These are phyloP conservation scores for Syngnathus floridae DNA, from an alignment of 2,113 vertebrate genomes.

Conservation along the genomic window DNA sequence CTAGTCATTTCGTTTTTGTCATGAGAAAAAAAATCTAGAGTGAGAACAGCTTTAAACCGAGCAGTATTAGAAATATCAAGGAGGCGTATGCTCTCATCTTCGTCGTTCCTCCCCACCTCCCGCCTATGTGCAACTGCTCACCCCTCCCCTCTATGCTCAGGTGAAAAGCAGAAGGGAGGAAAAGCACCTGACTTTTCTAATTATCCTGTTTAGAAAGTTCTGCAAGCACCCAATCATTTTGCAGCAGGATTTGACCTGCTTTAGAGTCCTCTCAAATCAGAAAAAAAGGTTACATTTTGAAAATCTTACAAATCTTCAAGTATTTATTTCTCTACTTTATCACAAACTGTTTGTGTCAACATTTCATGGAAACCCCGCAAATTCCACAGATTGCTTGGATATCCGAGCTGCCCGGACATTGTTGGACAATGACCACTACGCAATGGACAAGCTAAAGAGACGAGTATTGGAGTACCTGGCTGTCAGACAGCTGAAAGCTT, in stretches of 20 bases:
- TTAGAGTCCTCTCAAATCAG: too few relatives aligned
- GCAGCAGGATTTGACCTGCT: too few relatives aligned
- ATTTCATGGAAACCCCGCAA: not conserved
- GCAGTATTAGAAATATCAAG: not conserved
- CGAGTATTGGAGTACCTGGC: slow-evolving; percentile 94
- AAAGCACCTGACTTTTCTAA: too few relatives aligned
- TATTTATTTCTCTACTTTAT: not conserved
- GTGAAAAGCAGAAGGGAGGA: too few relatives aligned
- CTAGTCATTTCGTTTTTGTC: not conserved
- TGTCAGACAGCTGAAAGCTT: slow-evolving; percentile 86
- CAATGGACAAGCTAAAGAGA: slow-evolving; percentile 93
- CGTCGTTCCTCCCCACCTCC: too few relatives aligned
- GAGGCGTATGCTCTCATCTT: too few relatives aligned
- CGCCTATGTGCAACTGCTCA: too few relatives aligned
- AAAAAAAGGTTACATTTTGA: too few relatives aligned
- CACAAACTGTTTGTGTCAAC: not conserved
- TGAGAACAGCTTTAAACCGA: not conserved
- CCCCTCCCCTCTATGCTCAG: too few relatives aligned
- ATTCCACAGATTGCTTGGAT: slow-evolving; percentile 82
- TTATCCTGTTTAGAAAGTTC: too few relatives aligned
- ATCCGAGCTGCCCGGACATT: slow-evolving; percentile 85
- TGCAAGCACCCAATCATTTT: too few relatives aligned
- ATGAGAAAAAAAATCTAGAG: not conserved
- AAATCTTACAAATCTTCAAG: too few relatives aligned
- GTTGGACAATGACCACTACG: slow-evolving; percentile 93